Base-by-base conservation (phyloP, 2,113 vertebrate genomes). In the Xiphophorus hellerii region DNA sequence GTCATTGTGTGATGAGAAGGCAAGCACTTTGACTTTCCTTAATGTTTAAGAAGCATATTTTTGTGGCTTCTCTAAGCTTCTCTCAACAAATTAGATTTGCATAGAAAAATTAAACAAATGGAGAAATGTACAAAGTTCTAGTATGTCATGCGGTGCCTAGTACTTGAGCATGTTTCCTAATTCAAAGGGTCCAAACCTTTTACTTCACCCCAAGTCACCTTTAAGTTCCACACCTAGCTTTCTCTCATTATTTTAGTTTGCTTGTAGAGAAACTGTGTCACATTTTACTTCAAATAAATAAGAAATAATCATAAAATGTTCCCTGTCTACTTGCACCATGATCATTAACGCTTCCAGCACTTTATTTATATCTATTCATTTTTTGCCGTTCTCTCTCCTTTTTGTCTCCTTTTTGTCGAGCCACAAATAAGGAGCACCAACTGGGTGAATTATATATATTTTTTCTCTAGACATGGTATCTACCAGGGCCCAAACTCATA, bases 341-440 rank as follows among this genome's bases (percentile, higher is more conserved):
- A 74, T 74, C 48, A 39, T 44, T 42, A 13, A 61, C 5, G 12
- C 60, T 39, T 44, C 35, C 37, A 73, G 39, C n/a, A 48, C 44
- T 48, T 48, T 25, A 8, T 63, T 42, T 30, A 28, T 42, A 28
- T 44, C 15, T 69, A 62, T 30, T 1, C n/a, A 13, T 48, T 51
- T 65, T 66, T 39, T 33, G 22, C 51, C 48, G 7, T 51, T 35
- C 20, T 51, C 20, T 20, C 20, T 54, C 2, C 20, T 2, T 54
- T 54, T 54, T 58, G 1, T 58, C 9, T 10, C 7, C 8, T 29
- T 35, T 71, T 31, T 67, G 33, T 13, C 15, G 30, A 74, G 61
- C 66, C 58, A 67, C 69, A 51, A 71, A 74, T 75, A 51, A 81
- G 13, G 31, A 81, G 62, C 28, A 74, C 35, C 11, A 58, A 78